Conservation (phyloP, 2,113 vertebrate genomes). For the Pangasianodon hypophthalmus region DNA sequence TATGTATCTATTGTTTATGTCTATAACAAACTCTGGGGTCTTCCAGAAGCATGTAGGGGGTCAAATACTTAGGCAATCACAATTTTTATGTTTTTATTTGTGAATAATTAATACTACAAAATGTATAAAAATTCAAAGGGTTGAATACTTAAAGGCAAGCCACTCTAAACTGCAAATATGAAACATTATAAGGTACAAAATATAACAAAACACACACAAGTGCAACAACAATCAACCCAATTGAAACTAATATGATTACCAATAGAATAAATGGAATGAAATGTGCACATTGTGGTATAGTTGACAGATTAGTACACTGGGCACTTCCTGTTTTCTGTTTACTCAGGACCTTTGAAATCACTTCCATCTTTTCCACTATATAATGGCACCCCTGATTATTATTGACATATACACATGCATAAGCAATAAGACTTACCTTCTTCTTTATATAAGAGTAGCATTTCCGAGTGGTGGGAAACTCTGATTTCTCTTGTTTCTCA, state of each 20-base stretch:
- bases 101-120: neutral
- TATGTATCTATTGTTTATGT: too few relatives aligned
- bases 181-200: neutral
- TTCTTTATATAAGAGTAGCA: slow-evolving; percentile 78
- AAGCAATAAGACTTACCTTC: slow-evolving; percentile 70
- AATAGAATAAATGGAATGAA: neutral
- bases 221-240: neutral
- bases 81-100: neutral
- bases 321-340: neutral
- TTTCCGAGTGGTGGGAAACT: slow-evolving; percentile 73
- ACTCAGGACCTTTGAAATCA: neutral
- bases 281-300: neutral
- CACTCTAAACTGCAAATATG: neutral
- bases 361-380: neutral
- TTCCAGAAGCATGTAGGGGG: neutral
- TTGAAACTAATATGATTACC: neutral
- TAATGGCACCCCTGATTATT: neutral
- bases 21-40: neutral
- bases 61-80: neutral
- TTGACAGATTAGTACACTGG: neutral
- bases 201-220: neutral
- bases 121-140: neutral
- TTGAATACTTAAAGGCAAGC: neutral
- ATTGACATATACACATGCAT: neutral
- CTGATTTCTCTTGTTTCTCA: slow-evolving; percentile 70